These are phyloP conservation scores for Thereva unica DNA, from an alignment of 2,888 invertebrate species.

Conservation along the genomic window DNA sequence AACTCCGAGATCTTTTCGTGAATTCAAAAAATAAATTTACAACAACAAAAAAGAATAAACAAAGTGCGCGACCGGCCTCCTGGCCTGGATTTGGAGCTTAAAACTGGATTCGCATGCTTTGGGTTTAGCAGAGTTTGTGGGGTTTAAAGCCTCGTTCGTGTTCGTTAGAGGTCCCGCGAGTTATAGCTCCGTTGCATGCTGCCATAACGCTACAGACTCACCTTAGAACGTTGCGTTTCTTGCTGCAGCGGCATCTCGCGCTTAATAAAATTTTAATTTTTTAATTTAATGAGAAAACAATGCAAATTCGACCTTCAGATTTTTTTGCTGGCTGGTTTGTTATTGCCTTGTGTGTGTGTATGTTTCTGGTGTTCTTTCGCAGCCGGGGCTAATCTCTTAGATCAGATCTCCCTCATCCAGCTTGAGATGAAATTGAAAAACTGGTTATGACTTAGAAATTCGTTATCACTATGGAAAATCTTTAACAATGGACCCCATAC, in stretches of 20 bases:
- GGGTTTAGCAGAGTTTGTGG: too few relatives aligned
- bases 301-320: constrained; percentile 30
- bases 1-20: constrained; percentile 11
- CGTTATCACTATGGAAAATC: constrained; percentile 18
- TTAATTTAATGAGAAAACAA: constrained; percentile 35
- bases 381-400: not conserved
- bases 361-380: too few relatives aligned
- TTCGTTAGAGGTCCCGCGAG: too few relatives aligned
- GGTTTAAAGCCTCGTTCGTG: too few relatives aligned
- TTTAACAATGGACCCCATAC: not conserved
- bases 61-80: constrained; percentile 13
- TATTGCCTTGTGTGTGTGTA: not conserved
- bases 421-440: not conserved
- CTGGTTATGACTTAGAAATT: constrained; percentile 24
- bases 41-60: constrained; percentile 19
- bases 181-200: too few relatives aligned
- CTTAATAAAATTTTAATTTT: constrained; percentile 32
- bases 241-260: constrained; percentile 2
- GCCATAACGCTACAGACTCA: too few relatives aligned
- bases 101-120: constrained; percentile 23
- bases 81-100: constrained; percentile 27
- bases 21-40: constrained; percentile 16
- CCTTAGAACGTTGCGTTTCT: not conserved
- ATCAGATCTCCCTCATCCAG: not conserved
- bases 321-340: not conserved